A percentile compares a stretch with the other conserved stretches of the same genome.
phyloP scores from a whole-genome alignment of 1,140 invertebrate species.

The Drosophila truncata region DNA sequence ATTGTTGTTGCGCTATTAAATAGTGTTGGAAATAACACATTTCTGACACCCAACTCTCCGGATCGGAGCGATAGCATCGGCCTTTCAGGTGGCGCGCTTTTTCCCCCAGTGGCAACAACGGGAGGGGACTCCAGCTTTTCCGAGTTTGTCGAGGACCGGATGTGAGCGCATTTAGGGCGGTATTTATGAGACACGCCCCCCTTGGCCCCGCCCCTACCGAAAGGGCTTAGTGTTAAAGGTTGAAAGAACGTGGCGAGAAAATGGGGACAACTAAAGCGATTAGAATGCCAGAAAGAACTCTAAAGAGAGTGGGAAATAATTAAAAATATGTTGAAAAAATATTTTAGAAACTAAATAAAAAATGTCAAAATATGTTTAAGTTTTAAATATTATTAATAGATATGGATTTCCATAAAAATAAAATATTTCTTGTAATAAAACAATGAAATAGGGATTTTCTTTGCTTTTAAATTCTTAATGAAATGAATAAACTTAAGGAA shows the following conservation, averaged over 20 bases:
- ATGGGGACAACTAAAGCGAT: slow-evolving; percentile 19
- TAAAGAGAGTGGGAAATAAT: neutral
- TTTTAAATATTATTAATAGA: no score
- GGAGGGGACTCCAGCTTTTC: neutral
- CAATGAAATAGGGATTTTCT: neutral
- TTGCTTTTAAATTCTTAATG: neutral
- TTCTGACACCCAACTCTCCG: slow-evolving; percentile 65
- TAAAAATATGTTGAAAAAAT: neutral
- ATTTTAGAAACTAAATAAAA: neutral
- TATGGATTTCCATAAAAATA: no score
- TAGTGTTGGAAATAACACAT: slow-evolving; percentile 75
- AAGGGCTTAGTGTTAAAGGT: slow-evolving; percentile 18
- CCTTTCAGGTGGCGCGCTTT: slow-evolving; percentile 37
- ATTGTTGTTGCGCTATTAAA: slow-evolving; percentile 59
- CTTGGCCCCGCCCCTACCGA: neutral
- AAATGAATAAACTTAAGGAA: neutral
- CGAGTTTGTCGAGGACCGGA: slow-evolving; percentile 51
- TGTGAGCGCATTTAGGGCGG: slow-evolving; percentile 67
- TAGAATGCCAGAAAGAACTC: neutral
- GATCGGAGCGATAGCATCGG: slow-evolving; percentile 29
- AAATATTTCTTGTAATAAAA: neutral
- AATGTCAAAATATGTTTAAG: neutral
- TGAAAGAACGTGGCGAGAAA: neutral
- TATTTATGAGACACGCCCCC: slow-evolving; percentile 52
- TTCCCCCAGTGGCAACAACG: neutral